Evolutionary conservation across 2,888 invertebrate species (phyloP).

Genomic region (Drosophila prostipennis): DNA sequence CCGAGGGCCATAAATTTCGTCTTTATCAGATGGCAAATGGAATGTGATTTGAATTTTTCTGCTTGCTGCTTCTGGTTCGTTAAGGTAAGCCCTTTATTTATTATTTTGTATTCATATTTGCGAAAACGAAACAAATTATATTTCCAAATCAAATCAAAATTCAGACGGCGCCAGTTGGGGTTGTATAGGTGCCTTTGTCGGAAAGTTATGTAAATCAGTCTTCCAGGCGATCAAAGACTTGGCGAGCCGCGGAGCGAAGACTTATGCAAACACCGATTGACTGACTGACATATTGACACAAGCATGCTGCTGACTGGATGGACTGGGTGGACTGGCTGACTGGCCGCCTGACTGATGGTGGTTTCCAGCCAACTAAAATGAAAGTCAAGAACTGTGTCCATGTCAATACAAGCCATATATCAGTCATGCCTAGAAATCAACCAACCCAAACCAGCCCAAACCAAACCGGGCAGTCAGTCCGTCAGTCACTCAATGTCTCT

Average conservation of each 20-base stretch:
- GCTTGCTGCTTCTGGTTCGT: constrained; percentile 11
- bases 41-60: constrained; percentile 53
- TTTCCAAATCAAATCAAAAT: constrained; percentile 67
- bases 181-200: constrained; percentile 64
- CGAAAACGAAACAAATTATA: constrained; percentile 19
- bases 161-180: constrained; percentile 68
- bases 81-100: constrained; percentile 47
- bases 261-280: constrained; percentile 73
- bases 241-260: constrained; percentile 39
- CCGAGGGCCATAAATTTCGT: constrained; percentile 68
- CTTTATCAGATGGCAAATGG: constrained; percentile 67
- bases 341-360: constrained; percentile 51
- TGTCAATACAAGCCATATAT: constrained; percentile 78
- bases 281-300: constrained; percentile 77
- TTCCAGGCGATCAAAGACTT: constrained; percentile 58
- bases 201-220: constrained; percentile 68
- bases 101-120: constrained; percentile 69
- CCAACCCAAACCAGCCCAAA: constrained; percentile 57
- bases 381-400: constrained; percentile 79
- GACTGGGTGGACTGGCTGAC: constrained; percentile 35
- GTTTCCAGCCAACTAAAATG: constrained; percentile 68
- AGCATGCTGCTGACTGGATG: constrained; percentile 60
- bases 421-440: constrained; percentile 73
- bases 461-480: constrained; percentile 60
- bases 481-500: constrained; percentile 67